These are phyloP conservation scores for Tangara arthus DNA, from an alignment of 2,797 vertebrate genomes.

Conservation along the genomic window DNA sequence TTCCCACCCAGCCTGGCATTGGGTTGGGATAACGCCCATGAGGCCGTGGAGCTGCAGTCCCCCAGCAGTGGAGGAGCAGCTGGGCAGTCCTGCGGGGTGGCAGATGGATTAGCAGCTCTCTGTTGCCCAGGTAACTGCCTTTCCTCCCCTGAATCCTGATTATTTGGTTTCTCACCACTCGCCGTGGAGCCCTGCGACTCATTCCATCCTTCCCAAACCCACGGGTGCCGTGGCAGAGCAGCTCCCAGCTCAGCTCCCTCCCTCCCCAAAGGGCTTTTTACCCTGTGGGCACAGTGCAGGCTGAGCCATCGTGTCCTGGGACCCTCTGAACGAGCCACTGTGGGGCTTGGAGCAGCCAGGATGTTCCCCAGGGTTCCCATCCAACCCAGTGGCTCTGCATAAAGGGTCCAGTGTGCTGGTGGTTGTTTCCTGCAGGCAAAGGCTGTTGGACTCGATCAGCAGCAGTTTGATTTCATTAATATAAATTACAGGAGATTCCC, in stretches of 20 bases:
- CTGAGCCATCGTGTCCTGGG: background rate
- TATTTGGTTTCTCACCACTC: background rate
- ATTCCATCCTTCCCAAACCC: background rate
- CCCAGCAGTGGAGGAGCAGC: background rate
- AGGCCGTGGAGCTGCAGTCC: background rate
- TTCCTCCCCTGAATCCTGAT: background rate
- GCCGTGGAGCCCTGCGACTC: accelerated
- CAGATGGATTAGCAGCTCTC: background rate
- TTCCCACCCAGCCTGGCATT: background rate
- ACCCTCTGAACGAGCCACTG: accelerated
- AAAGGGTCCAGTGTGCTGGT: background rate
- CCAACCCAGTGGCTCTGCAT: background rate
- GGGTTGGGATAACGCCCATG: accelerated
- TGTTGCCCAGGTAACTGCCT: slow-evolving; percentile 16
- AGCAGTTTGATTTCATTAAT: background rate
- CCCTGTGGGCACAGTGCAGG: background rate
- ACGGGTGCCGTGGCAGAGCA: background rate
- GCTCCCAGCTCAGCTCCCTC: background rate
- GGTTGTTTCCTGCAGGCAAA: background rate
- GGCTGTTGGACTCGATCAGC: background rate
- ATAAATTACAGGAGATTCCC: background rate
- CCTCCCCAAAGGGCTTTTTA: background rate
- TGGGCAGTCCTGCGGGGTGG: background rate
- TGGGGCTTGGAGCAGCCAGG: background rate
- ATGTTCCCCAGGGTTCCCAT: background rate